Base-by-base conservation (phyloP, 2,113 vertebrate species). In the Rousettus leschenaultii region DNA sequence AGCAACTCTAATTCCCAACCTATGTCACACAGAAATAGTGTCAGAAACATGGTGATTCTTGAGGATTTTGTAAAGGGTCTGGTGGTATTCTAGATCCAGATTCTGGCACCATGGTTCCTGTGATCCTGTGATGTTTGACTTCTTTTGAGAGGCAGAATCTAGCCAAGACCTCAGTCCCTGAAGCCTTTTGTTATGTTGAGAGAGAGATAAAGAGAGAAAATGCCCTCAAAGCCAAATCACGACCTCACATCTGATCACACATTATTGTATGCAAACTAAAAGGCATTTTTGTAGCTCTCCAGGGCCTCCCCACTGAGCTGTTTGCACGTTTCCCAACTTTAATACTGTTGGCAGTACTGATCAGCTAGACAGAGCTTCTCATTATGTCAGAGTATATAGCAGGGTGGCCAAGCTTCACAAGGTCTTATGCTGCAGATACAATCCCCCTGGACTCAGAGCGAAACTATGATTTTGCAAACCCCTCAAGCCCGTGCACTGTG, bases 401-500 rank as follows among this genome's bases (percentile, higher is more conserved):
- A 33, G 35, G 35, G 35, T 13, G 38, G 75, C 68, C 57, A 19
- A 73, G 55, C 66, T 40, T 48, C 45, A 19, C 22, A 66, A 6
- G 2, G 24, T 55, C 61, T 59, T 35, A 68, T 1, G 3, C 63
- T 70, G 19, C 55, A 97, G 53, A 45, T 78, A 68, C 75, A 92
- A 73, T 18, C 18, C 86, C 55, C 35, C 19, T 3, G 7, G 89
- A 55, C 73, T 89, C 35, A 66, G 86, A 45, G 61, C 30, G 77
- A 95, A 78, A 45, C 33, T 30, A 26, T 30, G 33, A 55, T 51
- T 93, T 68, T 83, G 53, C 68, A 88, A 97, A 98, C 28, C 30
- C 51, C 79, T 93, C 63, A 63, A 73, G 94, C 22, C 59, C 13
- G 1, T 28, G 55, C n/a, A 3, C 65, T 91, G 63, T 80, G 78